Percentiles rank a stretch among this genome's conserved stretches.
phyloP scores from a whole-genome alignment of 2,797 vertebrate species.

The Cuculus canorus region DNA sequence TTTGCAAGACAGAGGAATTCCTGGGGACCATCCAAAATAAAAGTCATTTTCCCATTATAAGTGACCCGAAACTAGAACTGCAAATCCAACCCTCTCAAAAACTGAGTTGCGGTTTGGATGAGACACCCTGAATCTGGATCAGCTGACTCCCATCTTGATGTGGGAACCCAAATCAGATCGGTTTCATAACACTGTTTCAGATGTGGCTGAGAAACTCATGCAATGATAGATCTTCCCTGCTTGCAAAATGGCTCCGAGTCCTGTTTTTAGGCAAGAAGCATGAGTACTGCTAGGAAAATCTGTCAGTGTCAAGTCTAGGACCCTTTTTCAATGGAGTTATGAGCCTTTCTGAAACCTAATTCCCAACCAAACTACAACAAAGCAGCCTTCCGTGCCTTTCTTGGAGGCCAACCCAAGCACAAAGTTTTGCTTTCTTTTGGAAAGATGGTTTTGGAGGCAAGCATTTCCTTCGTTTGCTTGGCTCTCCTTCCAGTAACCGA shows the following conservation, averaged over 20 bases:
- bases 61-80: not conserved
- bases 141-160: not conserved
- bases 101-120: not conserved
- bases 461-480: not conserved
- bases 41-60: not conserved
- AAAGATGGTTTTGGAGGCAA: not conserved
- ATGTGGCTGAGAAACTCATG: not conserved
- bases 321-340: not conserved
- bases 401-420: not conserved
- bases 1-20: not conserved
- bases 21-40: constrained; percentile 11
- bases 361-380: not conserved
- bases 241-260: not conserved
- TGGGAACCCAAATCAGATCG: not conserved
- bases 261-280: not conserved
- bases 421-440: not conserved
- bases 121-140: not conserved
- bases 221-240: not conserved
- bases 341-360: not conserved
- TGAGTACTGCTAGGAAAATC: rapidly evolving
- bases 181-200: not conserved
- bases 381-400: not conserved
- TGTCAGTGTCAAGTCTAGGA: not conserved
- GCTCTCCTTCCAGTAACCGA: not conserved
- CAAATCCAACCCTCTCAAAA: not conserved